phyloP scores from a whole-genome alignment of 2,797 vertebrate genomes.

The Gymnothorax reevesii region DNA sequence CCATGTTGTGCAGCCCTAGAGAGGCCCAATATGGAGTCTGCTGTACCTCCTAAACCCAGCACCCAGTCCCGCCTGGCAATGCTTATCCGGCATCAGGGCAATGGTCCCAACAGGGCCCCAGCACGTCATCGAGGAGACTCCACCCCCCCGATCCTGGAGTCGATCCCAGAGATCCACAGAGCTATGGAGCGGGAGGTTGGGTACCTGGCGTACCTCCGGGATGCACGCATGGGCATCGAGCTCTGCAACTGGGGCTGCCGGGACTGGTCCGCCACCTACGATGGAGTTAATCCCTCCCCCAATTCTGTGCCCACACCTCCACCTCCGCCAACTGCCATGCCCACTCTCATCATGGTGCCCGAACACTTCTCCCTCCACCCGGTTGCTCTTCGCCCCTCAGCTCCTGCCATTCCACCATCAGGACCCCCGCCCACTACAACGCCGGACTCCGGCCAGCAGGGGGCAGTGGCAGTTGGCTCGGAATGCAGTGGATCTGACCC shows the following conservation, averaged over 20 bases:
- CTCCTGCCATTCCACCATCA: neutral
- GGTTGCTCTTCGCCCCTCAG: neutral
- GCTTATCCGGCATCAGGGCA: slow-evolving; percentile 84
- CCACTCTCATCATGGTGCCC: slow-evolving; percentile 54
- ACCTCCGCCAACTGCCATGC: slow-evolving; percentile 61
- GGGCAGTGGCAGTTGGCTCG: slow-evolving; percentile 64
- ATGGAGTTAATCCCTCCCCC: slow-evolving; percentile 84
- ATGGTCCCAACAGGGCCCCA: slow-evolving; percentile 50
- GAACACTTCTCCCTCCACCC: slow-evolving; percentile 68
- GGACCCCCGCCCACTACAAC: neutral
- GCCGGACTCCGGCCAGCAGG: slow-evolving; percentile 60
- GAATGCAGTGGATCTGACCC: slow-evolving; percentile 74
- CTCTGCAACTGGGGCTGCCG: slow-evolving; percentile 85
- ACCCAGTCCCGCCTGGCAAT: slow-evolving; percentile 87
- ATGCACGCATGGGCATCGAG: slow-evolving; percentile 82
- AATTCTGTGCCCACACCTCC: slow-evolving; percentile 58
- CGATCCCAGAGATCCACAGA: slow-evolving; percentile 63
- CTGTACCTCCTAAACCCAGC: slow-evolving; percentile 76
- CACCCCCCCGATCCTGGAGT: slow-evolving; percentile 56
- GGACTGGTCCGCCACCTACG: slow-evolving; percentile 91
- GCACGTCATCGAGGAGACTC: slow-evolving; percentile 54
- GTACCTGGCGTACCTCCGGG: slow-evolving; percentile 91
- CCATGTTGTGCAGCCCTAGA: slow-evolving; percentile 67
- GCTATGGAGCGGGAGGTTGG: slow-evolving; percentile 82
- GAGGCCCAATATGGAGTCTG: slow-evolving; percentile 80